A percentile compares a stretch with the other conserved stretches of the same genome.
Conservation (phyloP, 2,797 vertebrate genomes). For the Odontamblyopus lacepedii region DNA sequence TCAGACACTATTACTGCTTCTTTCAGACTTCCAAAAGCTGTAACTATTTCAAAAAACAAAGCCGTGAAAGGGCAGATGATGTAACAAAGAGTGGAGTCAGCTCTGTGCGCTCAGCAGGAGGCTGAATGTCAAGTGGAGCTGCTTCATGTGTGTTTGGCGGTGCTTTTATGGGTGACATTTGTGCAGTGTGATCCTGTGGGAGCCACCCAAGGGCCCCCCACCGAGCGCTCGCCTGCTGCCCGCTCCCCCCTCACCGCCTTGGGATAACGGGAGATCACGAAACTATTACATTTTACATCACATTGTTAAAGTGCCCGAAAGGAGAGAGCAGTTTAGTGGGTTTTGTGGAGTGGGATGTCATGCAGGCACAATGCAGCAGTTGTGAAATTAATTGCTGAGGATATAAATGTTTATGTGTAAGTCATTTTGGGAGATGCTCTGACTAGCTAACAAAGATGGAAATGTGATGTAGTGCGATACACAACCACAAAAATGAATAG, state of each 20-base stretch:
- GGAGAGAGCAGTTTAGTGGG: not conserved
- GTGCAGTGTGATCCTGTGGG: slow-evolving; percentile 54
- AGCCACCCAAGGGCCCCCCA: slow-evolving; percentile 30
- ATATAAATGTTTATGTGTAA: not conserved
- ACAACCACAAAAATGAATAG: not conserved
- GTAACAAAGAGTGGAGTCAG: slow-evolving; percentile 51
- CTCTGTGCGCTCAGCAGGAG: slow-evolving; percentile 35
- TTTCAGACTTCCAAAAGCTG: slow-evolving; percentile 13
- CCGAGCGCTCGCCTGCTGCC: slow-evolving; percentile 28
- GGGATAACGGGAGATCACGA: slow-evolving; percentile 9
- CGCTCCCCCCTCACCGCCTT: slow-evolving; percentile 33
- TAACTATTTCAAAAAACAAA: slow-evolving; percentile 36
- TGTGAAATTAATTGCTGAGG: not conserved
- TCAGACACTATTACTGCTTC: slow-evolving; percentile 16
- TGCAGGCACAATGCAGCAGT: not conserved
- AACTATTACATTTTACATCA: slow-evolving; percentile 18
- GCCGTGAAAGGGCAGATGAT: slow-evolving; percentile 59
- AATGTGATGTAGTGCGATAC: not conserved
- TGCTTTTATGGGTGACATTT: slow-evolving; percentile 65
- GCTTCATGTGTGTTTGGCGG: slow-evolving; percentile 63
- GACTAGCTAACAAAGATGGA: not conserved
- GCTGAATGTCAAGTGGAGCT: slow-evolving; percentile 71
- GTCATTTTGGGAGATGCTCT: not conserved
- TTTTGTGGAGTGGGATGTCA: not conserved
- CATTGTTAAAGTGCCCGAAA: not conserved